Percentiles rank a stretch among this genome's conserved stretches.
phyloP scores from a whole-genome alignment of 2,888 invertebrate genomes.

The Sarcophaga subvicina region DNA sequence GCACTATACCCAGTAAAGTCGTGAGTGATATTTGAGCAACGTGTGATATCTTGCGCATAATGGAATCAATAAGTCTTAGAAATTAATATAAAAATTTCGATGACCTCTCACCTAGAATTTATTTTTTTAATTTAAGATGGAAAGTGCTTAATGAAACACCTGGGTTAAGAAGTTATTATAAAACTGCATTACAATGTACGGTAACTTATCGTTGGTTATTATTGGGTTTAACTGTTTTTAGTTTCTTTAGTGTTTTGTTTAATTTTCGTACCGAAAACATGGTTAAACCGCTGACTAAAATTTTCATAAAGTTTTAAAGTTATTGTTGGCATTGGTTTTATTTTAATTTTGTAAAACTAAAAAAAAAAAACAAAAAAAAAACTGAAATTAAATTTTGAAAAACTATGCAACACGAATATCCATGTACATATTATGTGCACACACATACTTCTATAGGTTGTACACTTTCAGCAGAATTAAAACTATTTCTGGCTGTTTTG shows the following conservation, averaged over 20 bases:
- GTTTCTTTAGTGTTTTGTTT: background rate
- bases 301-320: slow-evolving; percentile 12
- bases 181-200: too few relatives aligned
- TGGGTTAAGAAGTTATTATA: too few relatives aligned
- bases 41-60: too few relatives aligned
- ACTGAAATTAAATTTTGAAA: background rate
- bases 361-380: background rate
- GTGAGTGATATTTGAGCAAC: too few relatives aligned
- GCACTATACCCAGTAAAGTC: too few relatives aligned
- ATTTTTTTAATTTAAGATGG: too few relatives aligned
- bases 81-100: too few relatives aligned
- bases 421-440: background rate
- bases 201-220: too few relatives aligned
- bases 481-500: background rate
- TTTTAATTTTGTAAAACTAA: background rate
- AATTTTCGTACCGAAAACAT: background rate
- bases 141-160: too few relatives aligned
- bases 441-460: background rate
- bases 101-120: too few relatives aligned
- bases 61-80: too few relatives aligned
- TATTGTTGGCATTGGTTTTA: slow-evolving; percentile 21
- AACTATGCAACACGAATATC: background rate
- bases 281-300: background rate
- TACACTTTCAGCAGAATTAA: background rate
- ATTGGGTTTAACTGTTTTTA: too few relatives aligned